Evolutionary conservation across 1,140 invertebrate species (phyloP).

Genomic region (Dendroctonus ponderosae): DNA sequence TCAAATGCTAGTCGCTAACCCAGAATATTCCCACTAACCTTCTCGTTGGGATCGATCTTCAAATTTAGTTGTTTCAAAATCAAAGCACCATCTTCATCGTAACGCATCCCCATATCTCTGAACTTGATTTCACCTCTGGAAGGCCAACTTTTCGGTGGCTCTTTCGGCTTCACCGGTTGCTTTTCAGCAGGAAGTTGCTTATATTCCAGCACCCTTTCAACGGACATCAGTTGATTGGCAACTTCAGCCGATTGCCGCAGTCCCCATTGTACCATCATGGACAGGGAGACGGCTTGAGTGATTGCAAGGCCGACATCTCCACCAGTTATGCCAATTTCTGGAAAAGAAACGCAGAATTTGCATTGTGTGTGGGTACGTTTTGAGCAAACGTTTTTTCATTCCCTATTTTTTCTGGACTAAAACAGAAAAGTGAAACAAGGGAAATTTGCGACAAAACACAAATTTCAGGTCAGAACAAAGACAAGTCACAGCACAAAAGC

Average conservation of each 20-base stretch:
- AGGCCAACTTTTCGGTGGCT: conserved; percentile 49
- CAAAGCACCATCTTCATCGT: conserved; percentile 55
- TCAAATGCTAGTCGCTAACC: neutral
- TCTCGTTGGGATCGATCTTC: conserved; percentile 67
- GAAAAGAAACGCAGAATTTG: conserved; percentile 3
- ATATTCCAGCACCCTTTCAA: conserved; percentile 78
- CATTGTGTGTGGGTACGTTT: neutral
- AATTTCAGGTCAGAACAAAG: too few relatives aligned
- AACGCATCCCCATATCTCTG: conserved; percentile 56
- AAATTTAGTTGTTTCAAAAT: conserved; percentile 62
- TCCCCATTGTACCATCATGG: conserved; percentile 67
- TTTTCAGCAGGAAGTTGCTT: conserved; percentile 61
- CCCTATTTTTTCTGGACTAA: too few relatives aligned
- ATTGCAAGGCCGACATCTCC: conserved; percentile 61
- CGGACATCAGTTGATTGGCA: conserved; percentile 76
- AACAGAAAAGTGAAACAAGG: too few relatives aligned
- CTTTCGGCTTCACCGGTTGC: conserved; percentile 53
- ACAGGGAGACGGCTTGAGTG: conserved; percentile 57
- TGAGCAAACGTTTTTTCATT: too few relatives aligned
- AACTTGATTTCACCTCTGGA: conserved; percentile 53
- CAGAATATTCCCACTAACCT: conserved; percentile 58
- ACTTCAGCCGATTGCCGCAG: conserved; percentile 74
- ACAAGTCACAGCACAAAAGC: too few relatives aligned
- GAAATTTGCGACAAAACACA: too few relatives aligned
- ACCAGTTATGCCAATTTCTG: conserved; percentile 47